Evolutionary conservation across 2,888 invertebrate genomes (phyloP).

Genomic region (Aricia artaxerxes): DNA sequence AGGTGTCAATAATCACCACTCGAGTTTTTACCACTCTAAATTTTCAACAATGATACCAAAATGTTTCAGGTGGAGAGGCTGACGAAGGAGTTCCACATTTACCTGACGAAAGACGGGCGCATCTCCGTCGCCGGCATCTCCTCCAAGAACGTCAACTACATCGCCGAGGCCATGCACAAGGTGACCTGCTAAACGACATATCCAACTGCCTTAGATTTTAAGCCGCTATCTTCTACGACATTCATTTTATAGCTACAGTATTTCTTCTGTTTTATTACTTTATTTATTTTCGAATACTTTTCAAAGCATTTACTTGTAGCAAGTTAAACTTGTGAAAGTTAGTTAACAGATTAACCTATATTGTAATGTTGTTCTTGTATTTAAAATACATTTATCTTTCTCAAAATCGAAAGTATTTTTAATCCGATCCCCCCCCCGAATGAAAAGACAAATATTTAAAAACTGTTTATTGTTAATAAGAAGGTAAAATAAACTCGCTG

Average conservation of each 20-base stretch:
- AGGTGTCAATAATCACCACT: too few species aligned
- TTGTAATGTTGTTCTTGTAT: conserved; percentile 41
- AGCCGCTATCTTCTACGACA: conserved; percentile 42
- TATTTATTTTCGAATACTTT: conserved; percentile 29
- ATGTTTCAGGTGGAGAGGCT: conserved; percentile 88
- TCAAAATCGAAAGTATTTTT: conserved; percentile 43
- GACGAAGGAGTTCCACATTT: conserved; percentile 94
- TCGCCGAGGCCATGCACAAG: conserved; percentile 95
- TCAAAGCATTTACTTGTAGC: conserved; percentile 34
- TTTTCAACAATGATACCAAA: not conserved
- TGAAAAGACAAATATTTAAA: conserved; percentile 55
- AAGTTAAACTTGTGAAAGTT: conserved; percentile 33
- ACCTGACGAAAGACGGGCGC: conserved; percentile 97
- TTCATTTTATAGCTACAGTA: conserved; percentile 51
- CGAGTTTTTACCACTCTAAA: too few species aligned
- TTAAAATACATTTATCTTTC: conserved; percentile 44
- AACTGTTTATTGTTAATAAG: conserved; percentile 78
- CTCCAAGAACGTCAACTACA: conserved; percentile 95
- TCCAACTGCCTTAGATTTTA: conserved; percentile 43
- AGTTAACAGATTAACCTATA: conserved; percentile 32
- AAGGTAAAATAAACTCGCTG: conserved; percentile 79
- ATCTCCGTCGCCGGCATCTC: conserved; percentile 99
- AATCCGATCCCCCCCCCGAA: conserved; percentile 37
- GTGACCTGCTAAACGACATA: conserved; percentile 86
- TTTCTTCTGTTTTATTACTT: conserved; percentile 47